Evolutionary conservation across 1,140 invertebrate species (phyloP), one percentile per base, ranked within the genome.

Genomic region (Sarcophaga bullata): DNA sequence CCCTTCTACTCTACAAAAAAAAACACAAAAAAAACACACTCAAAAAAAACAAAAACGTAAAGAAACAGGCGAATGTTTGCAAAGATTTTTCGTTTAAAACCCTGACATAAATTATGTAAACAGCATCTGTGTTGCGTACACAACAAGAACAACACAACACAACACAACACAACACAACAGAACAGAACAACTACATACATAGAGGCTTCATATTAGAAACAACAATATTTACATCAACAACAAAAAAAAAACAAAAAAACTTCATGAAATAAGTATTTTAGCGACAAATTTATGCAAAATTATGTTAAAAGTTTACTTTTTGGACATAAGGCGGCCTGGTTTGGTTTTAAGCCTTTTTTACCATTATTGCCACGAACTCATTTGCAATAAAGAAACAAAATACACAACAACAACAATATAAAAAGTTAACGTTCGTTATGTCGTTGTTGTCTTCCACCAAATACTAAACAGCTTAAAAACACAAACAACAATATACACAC

Each of bases 251-350:
- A 37, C 1, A 37, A 37, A 37, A 37, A 37, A 37, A 37, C 1
- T 37, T 37, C 25, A 37, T 37, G 25, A 37, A 58, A 58, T 58
- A 58, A 58, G 54, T 15, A 58, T n/a, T 58, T 58, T 58, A 15
- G 54, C 54, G 54, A 58, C 54, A 58, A 58, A 58, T 58, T 58
- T 58, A 58, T 58, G 54, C 54, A 58, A 58, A 58, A 58, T 58
- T 58, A 58, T 58, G 54, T 58, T 58, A 58, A 58, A 58, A 58
- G 54, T 58, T 58, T 58, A 58, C 54, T 58, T 58, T 58, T 58
- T 58, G 54, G 54, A 58, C 54, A 58, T 58, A n/a, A 58, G 6
- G 54, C 15, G 54, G 54, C 54, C 54, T 58, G 54, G 54, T 58
- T 58, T 8, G 54, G 54, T 58, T 58, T 58, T 58, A 58, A 58